Evolutionary conservation across 2,797 vertebrate genomes (phyloP).

Genomic region (Smutsia gigantea): DNA sequence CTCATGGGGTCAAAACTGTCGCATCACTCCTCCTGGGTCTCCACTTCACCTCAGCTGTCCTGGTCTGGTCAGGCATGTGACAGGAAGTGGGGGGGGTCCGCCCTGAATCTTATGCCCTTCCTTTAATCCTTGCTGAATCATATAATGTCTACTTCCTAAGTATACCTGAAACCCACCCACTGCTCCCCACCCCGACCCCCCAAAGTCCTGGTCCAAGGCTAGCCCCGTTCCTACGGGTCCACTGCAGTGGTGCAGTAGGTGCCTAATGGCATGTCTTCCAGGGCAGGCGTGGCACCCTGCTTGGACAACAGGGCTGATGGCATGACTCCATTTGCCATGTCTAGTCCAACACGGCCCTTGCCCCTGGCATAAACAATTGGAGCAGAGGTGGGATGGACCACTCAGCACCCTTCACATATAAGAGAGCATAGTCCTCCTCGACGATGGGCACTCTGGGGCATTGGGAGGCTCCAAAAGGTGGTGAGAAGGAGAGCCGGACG

Average conservation of each 20-base stretch:
- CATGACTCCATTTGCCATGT: neutral
- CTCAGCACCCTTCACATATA: neutral
- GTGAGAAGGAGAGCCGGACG: neutral
- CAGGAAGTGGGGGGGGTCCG: neutral
- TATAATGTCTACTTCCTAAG: neutral
- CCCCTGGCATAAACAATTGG: neutral
- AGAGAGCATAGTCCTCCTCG: neutral
- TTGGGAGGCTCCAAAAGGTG: too few species aligned
- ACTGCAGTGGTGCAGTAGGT: too few species aligned
- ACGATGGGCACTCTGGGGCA: neutral
- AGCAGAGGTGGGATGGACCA: neutral
- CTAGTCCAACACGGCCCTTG: neutral
- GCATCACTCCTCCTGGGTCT: neutral
- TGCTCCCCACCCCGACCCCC: neutral
- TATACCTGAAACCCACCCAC: neutral
- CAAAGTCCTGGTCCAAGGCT: neutral
- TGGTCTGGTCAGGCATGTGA: neutral
- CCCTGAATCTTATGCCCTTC: neutral
- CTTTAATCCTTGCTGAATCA: neutral
- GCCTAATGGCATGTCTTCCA: neutral
- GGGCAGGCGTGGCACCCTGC: too few species aligned
- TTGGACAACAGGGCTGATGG: neutral
- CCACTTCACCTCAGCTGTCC: neutral
- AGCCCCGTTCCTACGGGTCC: fast-evolving
- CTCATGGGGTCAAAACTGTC: neutral